Base-by-base conservation (phyloP, 92 coral and sea anemone species). In the Nematostella vectensis region DNA sequence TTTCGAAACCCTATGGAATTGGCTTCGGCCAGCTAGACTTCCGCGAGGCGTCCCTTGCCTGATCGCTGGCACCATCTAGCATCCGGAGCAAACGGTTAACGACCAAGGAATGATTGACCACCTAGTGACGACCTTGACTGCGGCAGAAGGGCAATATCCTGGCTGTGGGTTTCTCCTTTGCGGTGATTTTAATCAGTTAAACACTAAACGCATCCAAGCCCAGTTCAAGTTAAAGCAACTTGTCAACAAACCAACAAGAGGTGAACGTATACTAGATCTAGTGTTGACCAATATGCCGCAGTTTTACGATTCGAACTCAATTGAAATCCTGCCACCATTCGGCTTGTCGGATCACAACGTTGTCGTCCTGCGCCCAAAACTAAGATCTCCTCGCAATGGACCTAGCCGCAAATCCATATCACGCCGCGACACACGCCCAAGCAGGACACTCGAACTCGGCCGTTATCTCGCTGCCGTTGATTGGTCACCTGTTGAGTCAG, bases 31-130 rank as follows among this genome's bases (percentile, higher is more conserved):
- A 27, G 29, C 12, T 17, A 38, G 69, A 26, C 45, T 67, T 4
- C 75, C 69, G 28, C 69, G 75, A 0, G 81, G 81, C 11, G 25
- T 74, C 27, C 63, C 81, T 21, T 67, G 75, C 20, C 18, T 67
- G 47, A 51, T 74, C 40, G 62, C 63, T 13, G 75, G 62, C 45
- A 57, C 68, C 3, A 23, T 48, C 4, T 48, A 48, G 22, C 54
- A 48, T 48, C 54, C 54, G 0, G 49, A 57, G 27, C 42, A 43
- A 63, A 43, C 27, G 36, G 58, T 33, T 8, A 68, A 44, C 12
- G 70, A 61, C 27, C 12, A 40, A 16, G 50, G 29, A 2, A 22
- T 75, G 37, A 18, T 75, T n/a, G n/a, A n/a, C n/a, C n/a, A n/a
- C n/a, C n/a, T n/a, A n/a, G n/a, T n/a, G n/a, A n/a, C n/a, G n/a